These are phyloP conservation scores for Tricholaema leucomelas DNA, from an alignment of 2,113 vertebrate species.

Conservation along the genomic window DNA sequence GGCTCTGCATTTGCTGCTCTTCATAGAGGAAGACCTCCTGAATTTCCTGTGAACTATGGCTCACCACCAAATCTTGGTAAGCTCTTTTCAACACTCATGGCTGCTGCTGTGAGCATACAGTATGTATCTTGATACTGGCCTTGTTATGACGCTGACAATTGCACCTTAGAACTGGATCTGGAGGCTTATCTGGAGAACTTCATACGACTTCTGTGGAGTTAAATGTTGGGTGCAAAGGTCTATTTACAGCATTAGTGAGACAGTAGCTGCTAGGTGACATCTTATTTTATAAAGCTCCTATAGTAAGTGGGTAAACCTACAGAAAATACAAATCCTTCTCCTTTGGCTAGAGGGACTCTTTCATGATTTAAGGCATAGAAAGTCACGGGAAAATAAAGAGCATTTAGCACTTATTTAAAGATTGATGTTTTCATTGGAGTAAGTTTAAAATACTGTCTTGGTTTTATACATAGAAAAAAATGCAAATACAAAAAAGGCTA, in stretches of 20 bases:
- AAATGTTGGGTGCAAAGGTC: not conserved
- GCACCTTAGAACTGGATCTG: not conserved
- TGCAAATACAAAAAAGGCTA: not conserved
- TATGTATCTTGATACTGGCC: not conserved
- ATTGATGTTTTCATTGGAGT: not conserved
- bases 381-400: not conserved
- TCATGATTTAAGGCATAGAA: not conserved
- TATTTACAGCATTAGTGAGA: not conserved
- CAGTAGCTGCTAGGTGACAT: not conserved
- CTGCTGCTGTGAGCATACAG: accelerated
- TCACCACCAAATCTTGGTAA: slow-evolving; percentile 86
- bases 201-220: not conserved
- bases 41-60: slow-evolving; percentile 88
- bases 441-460: not conserved
- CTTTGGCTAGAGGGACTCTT: not conserved
- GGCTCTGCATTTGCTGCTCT: slow-evolving; percentile 94
- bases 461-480: not conserved
- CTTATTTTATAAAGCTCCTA: not conserved
- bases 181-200: not conserved
- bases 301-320: not conserved
- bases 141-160: not conserved
- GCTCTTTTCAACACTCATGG: not conserved
- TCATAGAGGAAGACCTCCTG: slow-evolving; percentile 94
- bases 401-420: not conserved
- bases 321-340: not conserved